These are phyloP conservation scores for Turdus rufiventris DNA, from an alignment of 2,113 vertebrate species.

Conservation along the genomic window DNA sequence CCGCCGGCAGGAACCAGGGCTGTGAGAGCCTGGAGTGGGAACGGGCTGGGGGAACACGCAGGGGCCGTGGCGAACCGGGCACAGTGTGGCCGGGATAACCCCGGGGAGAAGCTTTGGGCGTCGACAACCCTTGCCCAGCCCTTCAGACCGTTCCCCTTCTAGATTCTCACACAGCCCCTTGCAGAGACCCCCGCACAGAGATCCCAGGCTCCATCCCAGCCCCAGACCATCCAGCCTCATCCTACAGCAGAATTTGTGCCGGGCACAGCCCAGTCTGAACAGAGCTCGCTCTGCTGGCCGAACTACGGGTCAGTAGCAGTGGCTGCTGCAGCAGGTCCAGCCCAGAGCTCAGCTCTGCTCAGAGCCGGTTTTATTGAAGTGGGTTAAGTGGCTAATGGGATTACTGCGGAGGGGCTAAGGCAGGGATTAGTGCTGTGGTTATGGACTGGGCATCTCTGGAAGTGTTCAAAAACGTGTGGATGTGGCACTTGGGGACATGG, in stretches of 20 bases:
- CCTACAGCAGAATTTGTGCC: background rate
- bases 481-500: background rate
- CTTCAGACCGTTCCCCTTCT: background rate
- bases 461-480: background rate
- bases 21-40: background rate
- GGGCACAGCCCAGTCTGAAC: background rate
- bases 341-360: background rate
- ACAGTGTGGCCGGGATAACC: background rate
- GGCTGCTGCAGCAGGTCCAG: background rate
- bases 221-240: fast-evolving
- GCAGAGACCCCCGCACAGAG: background rate
- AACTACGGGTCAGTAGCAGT: background rate
- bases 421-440: background rate
- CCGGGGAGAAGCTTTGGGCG: background rate
- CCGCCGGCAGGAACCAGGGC: background rate
- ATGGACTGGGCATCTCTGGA: background rate
- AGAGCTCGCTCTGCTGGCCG: fast-evolving
- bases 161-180: too few relatives aligned
- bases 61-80: background rate
- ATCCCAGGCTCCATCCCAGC: background rate
- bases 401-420: background rate
- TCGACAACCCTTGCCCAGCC: background rate
- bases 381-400: background rate
- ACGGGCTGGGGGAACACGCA: too few relatives aligned
- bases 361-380: background rate